These are phyloP conservation scores for Hyposoter didymator DNA, from an alignment of 2,888 invertebrate species.

Conservation along the genomic window DNA sequence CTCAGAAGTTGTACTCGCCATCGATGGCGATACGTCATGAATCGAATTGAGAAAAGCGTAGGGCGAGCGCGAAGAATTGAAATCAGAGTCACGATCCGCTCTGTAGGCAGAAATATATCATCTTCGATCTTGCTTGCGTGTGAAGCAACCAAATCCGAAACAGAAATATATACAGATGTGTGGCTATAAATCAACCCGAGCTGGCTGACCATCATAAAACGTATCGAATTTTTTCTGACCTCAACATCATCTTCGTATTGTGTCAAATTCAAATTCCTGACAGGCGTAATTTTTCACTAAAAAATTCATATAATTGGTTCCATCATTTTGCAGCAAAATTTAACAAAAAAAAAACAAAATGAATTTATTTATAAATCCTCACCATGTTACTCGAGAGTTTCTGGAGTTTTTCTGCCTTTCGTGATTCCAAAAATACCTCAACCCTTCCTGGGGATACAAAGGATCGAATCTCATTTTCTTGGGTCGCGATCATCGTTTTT, in stretches of 20 bases:
- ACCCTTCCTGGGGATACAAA: not conserved
- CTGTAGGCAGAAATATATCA: conserved; percentile 54
- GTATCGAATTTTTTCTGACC: not conserved
- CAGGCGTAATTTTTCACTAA: not conserved
- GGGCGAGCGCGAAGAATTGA: conserved; percentile 72
- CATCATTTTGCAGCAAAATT: not conserved
- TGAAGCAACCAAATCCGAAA: conserved; percentile 10
- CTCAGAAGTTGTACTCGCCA: conserved; percentile 73
- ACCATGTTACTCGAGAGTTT: not conserved
- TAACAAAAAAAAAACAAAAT: not conserved
- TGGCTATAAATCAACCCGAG: not conserved
- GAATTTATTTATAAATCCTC: not conserved
- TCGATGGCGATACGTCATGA: conserved; percentile 35
- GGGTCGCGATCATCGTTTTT: conserved; percentile 17
- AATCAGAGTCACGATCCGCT: conserved; percentile 78
- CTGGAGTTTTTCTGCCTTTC: not conserved
- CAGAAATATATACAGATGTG: not conserved
- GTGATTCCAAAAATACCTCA: not conserved
- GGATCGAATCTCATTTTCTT: not conserved
- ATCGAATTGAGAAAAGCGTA: conserved; percentile 14
- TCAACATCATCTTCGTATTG: not conserved
- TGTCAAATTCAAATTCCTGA: not conserved
- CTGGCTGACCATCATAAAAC: not conserved
- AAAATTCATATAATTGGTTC: not conserved
- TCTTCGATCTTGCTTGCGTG: conserved; percentile 40